Evolutionary conservation across 2,888 invertebrate species (phyloP), one percentile per base, ranked within the genome.

Genomic region (Spisula solida): DNA sequence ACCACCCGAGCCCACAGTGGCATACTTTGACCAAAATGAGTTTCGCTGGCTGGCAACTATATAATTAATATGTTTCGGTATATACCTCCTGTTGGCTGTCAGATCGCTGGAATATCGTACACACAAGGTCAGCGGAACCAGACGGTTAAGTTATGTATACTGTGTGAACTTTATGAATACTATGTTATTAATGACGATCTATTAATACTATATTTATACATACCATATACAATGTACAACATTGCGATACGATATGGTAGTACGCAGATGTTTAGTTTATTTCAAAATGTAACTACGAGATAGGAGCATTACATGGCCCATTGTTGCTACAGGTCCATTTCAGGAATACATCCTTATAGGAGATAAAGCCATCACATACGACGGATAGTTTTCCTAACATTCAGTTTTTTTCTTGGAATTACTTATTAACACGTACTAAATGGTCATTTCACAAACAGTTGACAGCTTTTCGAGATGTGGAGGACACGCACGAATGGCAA

Each of bases 171-270:
- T 31, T 31, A 75, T 75, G 75, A 75, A 75, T 34, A 75, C 31
- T 75, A 18, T 12, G 29, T 31, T 75, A 75, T 34, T 75, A 75
- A 75, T 75, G 75, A 75, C 75, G n/a, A 34, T 31, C 16, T 34
- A 75, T 75, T 75, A 75, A 75, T 75, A 75, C 31, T 75, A 75
- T 75, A 75, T 75, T 75, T 25, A 18, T 34, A 75, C 25, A 75
- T 75, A 18, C 41, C 8, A 25, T n/a, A 25, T 66, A 66, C n/a
- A n/a, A n/a, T n/a, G n/a, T n/a, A n/a, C 20, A n/a, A 66, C 60
- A 66, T 66, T 66, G 5, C 25, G n/a, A 25, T 66, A 66, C 25
- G 60, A 25, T 66, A 66, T n/a, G n/a, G 60, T 25, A 25, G 25
- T 66, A 66, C 60, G 6, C 60, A 66, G 25, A 25, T 66, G 60